These are phyloP conservation scores for Procambarus virginalis DNA, from an alignment of 1,140 invertebrate species.

Conservation along the genomic window DNA sequence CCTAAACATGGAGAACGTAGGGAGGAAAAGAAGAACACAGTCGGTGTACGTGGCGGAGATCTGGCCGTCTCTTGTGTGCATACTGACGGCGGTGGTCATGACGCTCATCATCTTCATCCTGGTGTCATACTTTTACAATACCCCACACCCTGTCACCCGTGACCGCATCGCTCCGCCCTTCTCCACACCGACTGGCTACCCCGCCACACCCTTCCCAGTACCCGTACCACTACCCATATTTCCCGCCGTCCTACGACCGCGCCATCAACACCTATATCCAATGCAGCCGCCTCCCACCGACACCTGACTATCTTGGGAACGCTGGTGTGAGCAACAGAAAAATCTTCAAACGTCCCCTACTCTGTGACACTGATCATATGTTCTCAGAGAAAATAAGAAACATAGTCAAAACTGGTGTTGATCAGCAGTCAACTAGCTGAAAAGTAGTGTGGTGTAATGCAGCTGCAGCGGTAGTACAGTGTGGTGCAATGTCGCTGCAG, in stretches of 20 bases:
- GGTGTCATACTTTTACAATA: slow-evolving; percentile 42
- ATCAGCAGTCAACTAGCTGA: too few relatives aligned
- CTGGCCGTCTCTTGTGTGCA: slow-evolving; percentile 56
- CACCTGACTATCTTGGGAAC: slow-evolving; percentile 40
- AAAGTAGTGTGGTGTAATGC: too few relatives aligned
- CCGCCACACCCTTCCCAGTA: slow-evolving; percentile 16
- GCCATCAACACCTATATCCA: slow-evolving; percentile 3
- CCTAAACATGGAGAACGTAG: slow-evolving; percentile 28
- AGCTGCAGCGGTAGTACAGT: too few relatives aligned
- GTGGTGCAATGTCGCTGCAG: too few relatives aligned
- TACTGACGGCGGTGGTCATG: slow-evolving; percentile 49
- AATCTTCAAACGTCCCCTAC: neutral
- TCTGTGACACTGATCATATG: too few relatives aligned
- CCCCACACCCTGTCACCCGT: slow-evolving; percentile 31
- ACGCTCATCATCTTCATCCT: slow-evolving; percentile 42
- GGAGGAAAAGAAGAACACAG: neutral
- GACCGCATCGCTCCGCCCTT: slow-evolving; percentile 21
- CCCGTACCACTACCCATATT: slow-evolving; percentile 34
- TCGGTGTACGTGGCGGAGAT: slow-evolving; percentile 52
- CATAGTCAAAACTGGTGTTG: too few relatives aligned
- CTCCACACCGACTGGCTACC: neutral
- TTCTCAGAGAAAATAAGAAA: too few relatives aligned
- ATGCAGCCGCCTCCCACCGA: slow-evolving; percentile 1
- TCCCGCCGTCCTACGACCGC: slow-evolving; percentile 39
- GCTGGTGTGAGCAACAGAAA: slow-evolving; percentile 38